phyloP scores from a whole-genome alignment of 2,888 invertebrate species.

The Caenorhabditis drosophilae region DNA sequence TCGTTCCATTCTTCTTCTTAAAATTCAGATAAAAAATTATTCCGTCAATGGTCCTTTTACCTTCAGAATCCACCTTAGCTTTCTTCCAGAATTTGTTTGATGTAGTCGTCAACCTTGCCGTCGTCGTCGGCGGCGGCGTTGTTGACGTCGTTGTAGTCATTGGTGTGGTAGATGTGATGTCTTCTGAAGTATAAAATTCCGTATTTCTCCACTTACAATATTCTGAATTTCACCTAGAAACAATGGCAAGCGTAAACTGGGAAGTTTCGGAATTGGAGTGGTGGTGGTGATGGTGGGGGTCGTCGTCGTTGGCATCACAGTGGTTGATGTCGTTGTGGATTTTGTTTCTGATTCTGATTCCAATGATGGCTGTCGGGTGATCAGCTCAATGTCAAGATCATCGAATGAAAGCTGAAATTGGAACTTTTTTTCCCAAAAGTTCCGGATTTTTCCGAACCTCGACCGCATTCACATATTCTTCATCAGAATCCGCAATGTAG shows the following conservation, averaged over 20 bases:
- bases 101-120: too few species aligned
- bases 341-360: conserved; percentile 7
- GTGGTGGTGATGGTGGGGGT: too few species aligned
- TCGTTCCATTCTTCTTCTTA: conserved; percentile 4
- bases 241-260: conserved; percentile 32
- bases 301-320: too few species aligned
- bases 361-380: conserved; percentile 15
- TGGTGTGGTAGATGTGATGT: conserved; percentile 19
- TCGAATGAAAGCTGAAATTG: conserved; percentile 38
- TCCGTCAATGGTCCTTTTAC: too few species aligned
- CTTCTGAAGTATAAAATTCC: conserved; percentile 15
- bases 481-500: conserved; percentile 34
- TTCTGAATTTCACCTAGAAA: conserved; percentile 10
- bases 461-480: conserved; percentile 43
- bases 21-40: not conserved
- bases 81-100: too few species aligned
- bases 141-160: conserved; percentile 20
- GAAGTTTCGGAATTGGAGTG: too few species aligned
- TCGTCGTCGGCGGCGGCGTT: conserved; percentile 4
- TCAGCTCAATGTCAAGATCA: conserved; percentile 34
- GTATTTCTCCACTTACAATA: not conserved
- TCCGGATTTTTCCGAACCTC: too few species aligned
- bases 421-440: too few species aligned
- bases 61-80: not conserved
- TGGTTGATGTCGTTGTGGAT: conserved; percentile 8